phyloP scores from a whole-genome alignment of 2,797 vertebrate genomes.

The Parambassis ranga region DNA sequence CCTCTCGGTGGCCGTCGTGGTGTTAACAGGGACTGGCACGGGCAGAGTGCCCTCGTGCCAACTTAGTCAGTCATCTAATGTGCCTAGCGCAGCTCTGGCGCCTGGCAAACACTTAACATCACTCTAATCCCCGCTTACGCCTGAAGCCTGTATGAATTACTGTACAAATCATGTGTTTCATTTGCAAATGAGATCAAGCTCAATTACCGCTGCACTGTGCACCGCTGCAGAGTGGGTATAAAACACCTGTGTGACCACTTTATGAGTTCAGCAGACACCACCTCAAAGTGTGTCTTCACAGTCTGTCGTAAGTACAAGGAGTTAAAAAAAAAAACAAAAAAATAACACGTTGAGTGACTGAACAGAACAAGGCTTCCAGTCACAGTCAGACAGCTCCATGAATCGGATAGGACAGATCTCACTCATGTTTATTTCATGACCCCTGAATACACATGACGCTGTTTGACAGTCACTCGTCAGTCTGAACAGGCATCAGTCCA shows the following conservation, averaged over 20 bases:
- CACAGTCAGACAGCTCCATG: not conserved
- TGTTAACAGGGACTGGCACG: slow-evolving; percentile 41
- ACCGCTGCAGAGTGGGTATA: not conserved
- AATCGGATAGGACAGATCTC: not conserved
- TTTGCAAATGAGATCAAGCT: slow-evolving; percentile 45
- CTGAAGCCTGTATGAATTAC: slow-evolving; percentile 43
- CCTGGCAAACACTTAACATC: slow-evolving; percentile 67
- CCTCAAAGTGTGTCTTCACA: too few species aligned
- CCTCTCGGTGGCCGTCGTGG: slow-evolving; percentile 17
- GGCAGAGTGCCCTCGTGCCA: slow-evolving; percentile 43
- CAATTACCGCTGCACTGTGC: not conserved
- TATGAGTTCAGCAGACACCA: not conserved
- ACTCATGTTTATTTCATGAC: slow-evolving; percentile 18
- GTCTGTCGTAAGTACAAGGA: not conserved
- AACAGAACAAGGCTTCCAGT: not conserved
- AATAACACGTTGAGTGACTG: not conserved
- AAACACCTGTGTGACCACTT: slow-evolving; percentile 36
- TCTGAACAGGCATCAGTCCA: not conserved
- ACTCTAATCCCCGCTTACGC: slow-evolving; percentile 51
- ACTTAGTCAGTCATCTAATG: slow-evolving; percentile 66
- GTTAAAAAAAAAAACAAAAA: not conserved
- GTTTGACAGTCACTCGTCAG: not conserved
- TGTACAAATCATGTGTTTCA: slow-evolving; percentile 44
- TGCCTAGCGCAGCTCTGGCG: slow-evolving; percentile 51
- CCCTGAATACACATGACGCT: not conserved